Base-by-base conservation (phyloP, 2,113 vertebrate genomes). In the Glaucomys volans region DNA sequence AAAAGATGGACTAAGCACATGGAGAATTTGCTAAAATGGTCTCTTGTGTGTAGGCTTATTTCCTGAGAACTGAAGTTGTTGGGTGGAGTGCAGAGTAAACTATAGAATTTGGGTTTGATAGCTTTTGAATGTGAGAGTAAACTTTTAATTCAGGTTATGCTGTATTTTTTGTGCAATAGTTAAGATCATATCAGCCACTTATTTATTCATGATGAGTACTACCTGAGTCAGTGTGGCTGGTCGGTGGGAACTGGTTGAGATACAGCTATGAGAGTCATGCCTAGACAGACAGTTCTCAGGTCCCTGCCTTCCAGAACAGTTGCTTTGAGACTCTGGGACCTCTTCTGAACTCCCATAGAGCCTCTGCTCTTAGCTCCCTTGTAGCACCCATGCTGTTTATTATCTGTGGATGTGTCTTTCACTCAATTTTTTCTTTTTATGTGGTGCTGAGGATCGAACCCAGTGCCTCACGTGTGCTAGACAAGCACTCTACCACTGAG, bases 51-150 rank as follows among this genome's bases (percentile, higher is more conserved):
- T 50, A 5, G 74, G 17, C 10, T 8, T 86, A 22, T 50, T 77
- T 72, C 64, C 79, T 87, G 35, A 87, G 42, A 66, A 62, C 76
- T 83, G n/a, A 80, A 71, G 64, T 47, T 93, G 30, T 77, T 83
- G 35, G 20, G 16, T 28, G n/a, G 24, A 72, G n/a, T 16, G n/a
- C 59, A n/a, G 24, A 52, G 16, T 80, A 57, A 74, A 81, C 8
- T 47, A 32, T 62, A 30, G 35, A 35, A 30, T 62, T 83, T 88
- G 75, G 8, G 22, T 76, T 77, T 85, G 86, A 94, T 54, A 57
- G 10, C 4, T 72, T 95, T 87, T 59, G n/a, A 32, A 17, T 20
- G 9, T 87, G 30, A 90, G 20, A 50, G 44, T 32, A 26, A 85
- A 57, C 17, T 11, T 3, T 71, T 26, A 44, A 72, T 86, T 95